Conservation (phyloP, 2,888 invertebrate genomes). For the Melanostoma mellinum region DNA sequence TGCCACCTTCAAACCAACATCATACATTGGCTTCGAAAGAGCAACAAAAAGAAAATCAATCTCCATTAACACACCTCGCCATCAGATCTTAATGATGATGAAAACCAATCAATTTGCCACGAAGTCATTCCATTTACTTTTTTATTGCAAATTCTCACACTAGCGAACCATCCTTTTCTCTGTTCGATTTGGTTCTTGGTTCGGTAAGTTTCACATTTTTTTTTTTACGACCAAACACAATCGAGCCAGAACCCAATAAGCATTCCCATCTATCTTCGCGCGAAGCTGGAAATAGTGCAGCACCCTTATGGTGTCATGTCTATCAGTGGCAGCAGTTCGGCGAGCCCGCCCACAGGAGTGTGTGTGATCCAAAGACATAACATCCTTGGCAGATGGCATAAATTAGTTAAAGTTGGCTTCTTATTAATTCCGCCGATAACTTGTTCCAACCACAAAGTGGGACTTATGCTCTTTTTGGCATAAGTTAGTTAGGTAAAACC, state of each 20-base stretch:
- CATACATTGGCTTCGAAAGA: background rate
- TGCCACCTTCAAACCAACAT: slow-evolving; percentile 1
- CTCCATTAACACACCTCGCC: slow-evolving; percentile 68
- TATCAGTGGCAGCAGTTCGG: slow-evolving; percentile 23
- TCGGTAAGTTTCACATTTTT: slow-evolving; percentile 34
- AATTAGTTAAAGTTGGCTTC: slow-evolving; percentile 66
- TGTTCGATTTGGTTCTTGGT: slow-evolving; percentile 36
- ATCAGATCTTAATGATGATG: slow-evolving; percentile 66
- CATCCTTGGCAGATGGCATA: slow-evolving; percentile 67
- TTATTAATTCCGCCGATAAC: slow-evolving; percentile 65
- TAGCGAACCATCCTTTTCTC: slow-evolving; percentile 56
- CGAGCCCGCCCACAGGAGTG: slow-evolving; percentile 15
- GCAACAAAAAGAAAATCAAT: slow-evolving; percentile 47
- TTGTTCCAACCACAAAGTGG: slow-evolving; percentile 42
- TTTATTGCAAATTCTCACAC: slow-evolving; percentile 64
- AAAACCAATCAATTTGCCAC: slow-evolving; percentile 68
- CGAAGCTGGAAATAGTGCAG: slow-evolving; percentile 28
- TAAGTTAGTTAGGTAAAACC: too few relatives aligned
- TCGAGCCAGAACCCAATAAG: slow-evolving; percentile 59
- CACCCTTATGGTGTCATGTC: slow-evolving; percentile 52
- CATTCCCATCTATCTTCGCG: slow-evolving; percentile 58
- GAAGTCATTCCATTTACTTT: slow-evolving; percentile 36
- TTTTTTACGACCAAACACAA: slow-evolving; percentile 63
- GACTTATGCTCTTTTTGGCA: slow-evolving; percentile 4
- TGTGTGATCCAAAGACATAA: slow-evolving; percentile 58